Evolutionary conservation across 2,888 invertebrate species (phyloP).

Genomic region (Platerodrilus igneus): DNA sequence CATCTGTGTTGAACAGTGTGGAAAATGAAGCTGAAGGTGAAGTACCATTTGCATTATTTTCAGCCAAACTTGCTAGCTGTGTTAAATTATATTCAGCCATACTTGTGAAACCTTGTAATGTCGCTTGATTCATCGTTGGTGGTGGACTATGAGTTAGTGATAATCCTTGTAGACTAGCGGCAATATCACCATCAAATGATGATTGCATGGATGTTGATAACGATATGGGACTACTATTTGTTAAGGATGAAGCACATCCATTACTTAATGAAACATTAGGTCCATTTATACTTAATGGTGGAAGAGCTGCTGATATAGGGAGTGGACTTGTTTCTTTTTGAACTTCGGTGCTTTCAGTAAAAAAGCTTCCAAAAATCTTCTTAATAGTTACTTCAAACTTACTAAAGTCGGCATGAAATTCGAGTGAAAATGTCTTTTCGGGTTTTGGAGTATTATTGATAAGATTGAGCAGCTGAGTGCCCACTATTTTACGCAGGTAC

Average conservation of each 20-base stretch:
- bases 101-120: slow-evolving; percentile 57
- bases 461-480: slow-evolving; percentile 70
- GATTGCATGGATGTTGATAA: slow-evolving; percentile 66
- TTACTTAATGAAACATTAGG: slow-evolving; percentile 33
- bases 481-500: slow-evolving; percentile 74
- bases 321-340: slow-evolving; percentile 33
- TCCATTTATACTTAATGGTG: slow-evolving; percentile 40
- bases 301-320: slow-evolving; percentile 23
- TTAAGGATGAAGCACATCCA: slow-evolving; percentile 50
- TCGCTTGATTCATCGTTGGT: slow-evolving; percentile 40
- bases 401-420: slow-evolving; percentile 75
- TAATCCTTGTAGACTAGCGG: slow-evolving; percentile 41
- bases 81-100: slow-evolving; percentile 85
- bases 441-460: slow-evolving; percentile 78
- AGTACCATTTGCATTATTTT: slow-evolving; percentile 51
- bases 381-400: slow-evolving; percentile 71
- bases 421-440: slow-evolving; percentile 72
- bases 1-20: slow-evolving; percentile 69
- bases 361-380: slow-evolving; percentile 64
- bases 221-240: slow-evolving; percentile 66
- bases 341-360: slow-evolving; percentile 39
- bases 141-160: slow-evolving; percentile 28
- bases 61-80: slow-evolving; percentile 76
- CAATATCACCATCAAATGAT: slow-evolving; percentile 72
- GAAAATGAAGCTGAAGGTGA: slow-evolving; percentile 61